phyloP scores from a whole-genome alignment of 1,140 invertebrate species.

The Drosophila burlai region DNA sequence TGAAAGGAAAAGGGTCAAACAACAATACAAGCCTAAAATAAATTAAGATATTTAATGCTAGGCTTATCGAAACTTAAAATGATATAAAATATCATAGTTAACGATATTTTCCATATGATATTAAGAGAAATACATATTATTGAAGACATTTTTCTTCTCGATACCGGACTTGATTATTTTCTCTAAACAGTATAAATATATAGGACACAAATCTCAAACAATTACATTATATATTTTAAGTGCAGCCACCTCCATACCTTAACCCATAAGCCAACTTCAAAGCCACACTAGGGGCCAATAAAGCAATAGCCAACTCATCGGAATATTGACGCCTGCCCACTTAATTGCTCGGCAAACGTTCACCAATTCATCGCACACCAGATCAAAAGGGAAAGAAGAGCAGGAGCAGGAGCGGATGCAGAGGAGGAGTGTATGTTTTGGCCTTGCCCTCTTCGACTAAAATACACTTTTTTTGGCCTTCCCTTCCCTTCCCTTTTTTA shows the following conservation, averaged over 20 bases:
- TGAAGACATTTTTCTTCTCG: no score
- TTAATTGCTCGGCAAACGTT: constrained; percentile 57
- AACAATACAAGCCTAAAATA: background rate
- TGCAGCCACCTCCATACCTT: background rate
- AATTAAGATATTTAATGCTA: background rate
- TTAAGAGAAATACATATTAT: no score
- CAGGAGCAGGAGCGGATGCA: background rate
- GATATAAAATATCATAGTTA: no score
- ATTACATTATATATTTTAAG: background rate
- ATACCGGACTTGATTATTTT: no score
- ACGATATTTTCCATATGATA: no score
- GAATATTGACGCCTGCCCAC: constrained; percentile 41
- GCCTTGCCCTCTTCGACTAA: constrained; percentile 28
- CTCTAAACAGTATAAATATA: no score
- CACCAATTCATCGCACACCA: constrained; percentile 33
- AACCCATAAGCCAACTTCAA: constrained; percentile 21
- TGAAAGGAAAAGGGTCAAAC: background rate
- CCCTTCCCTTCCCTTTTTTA: constrained; percentile 6
- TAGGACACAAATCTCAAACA: background rate
- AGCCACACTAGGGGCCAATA: constrained; percentile 36
- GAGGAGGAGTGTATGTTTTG: constrained; percentile 9
- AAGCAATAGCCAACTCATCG: constrained; percentile 29
- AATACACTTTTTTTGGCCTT: constrained; percentile 36
- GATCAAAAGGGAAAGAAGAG: constrained; percentile 17
- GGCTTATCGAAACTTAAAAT: no score